These are phyloP conservation scores for Thaleichthys pacificus DNA, from an alignment of 2,797 vertebrate species.

Conservation along the genomic window DNA sequence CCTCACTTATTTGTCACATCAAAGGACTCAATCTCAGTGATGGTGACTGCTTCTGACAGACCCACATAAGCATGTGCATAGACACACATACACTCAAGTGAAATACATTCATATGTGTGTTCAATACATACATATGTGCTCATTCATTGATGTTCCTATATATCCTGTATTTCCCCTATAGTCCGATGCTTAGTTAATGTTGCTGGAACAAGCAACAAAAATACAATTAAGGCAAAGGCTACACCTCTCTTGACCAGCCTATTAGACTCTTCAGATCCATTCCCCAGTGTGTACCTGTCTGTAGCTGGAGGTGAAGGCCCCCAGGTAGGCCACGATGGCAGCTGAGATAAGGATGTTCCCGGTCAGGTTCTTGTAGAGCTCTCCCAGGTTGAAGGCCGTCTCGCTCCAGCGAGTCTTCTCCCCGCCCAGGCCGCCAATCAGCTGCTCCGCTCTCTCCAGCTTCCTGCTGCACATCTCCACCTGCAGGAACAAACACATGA, in stretches of 20 bases:
- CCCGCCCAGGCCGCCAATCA: slow-evolving; percentile 88
- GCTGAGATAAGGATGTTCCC: slow-evolving; percentile 88
- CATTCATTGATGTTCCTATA: too few relatives aligned
- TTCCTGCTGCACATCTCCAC: slow-evolving; percentile 88
- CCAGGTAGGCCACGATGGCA: slow-evolving; percentile 84
- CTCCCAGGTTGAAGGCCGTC: slow-evolving; percentile 77
- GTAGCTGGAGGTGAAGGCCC: slow-evolving; percentile 86
- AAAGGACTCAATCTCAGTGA: slow-evolving; percentile 7
- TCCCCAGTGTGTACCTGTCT: slow-evolving; percentile 74
- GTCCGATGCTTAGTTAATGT: too few relatives aligned
- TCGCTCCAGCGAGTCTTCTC: slow-evolving; percentile 87
- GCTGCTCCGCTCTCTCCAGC: slow-evolving; percentile 80
- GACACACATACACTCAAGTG: background rate
- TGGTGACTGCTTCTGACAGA: slow-evolving; percentile 8
- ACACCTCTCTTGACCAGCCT: background rate
- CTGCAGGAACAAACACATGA: slow-evolving; percentile 50
- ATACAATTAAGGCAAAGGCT: too few relatives aligned
- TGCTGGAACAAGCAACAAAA: too few relatives aligned
- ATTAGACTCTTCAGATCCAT: background rate
- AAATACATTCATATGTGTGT: background rate
- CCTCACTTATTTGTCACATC: slow-evolving; percentile 14
- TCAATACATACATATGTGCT: too few relatives aligned
- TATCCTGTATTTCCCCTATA: too few relatives aligned
- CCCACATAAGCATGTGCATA: slow-evolving; percentile 5
- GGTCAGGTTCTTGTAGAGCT: slow-evolving; percentile 81